Percentiles rank a stretch among this genome's conserved stretches.
These are phyloP conservation scores for Caenorhabditis sp. DNA, from an alignment of 2,888 invertebrate species.

Conservation along the genomic window DNA sequence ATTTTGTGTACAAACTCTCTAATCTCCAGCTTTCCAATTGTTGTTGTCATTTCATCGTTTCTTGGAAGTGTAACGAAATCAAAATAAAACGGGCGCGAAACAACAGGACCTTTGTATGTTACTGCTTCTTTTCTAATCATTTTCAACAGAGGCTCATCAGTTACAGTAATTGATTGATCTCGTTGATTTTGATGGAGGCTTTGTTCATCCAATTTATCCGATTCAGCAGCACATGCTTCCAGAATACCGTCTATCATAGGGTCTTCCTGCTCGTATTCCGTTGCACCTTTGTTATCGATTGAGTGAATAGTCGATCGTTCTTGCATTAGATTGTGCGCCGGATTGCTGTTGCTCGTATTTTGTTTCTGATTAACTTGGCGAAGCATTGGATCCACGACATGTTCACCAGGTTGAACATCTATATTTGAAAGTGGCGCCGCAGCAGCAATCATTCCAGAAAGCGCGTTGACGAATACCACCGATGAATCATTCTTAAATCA, in stretches of 20 bases:
- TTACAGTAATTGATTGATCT: neutral
- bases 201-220: constrained; percentile 17
- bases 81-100: constrained; percentile 30
- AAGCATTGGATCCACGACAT: constrained; percentile 3
- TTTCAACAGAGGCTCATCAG: neutral
- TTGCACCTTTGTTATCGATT: constrained; percentile 9
- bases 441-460: neutral
- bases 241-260: constrained; percentile 30
- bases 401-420: neutral
- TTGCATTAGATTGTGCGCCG: constrained; percentile 33
- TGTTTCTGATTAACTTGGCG: neutral
- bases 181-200: neutral
- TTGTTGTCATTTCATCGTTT: constrained; percentile 20
- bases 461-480: neutral
- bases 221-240: constrained; percentile 27
- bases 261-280: constrained; percentile 26
- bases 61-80: constrained; percentile 30
- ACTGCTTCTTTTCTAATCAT: neutral
- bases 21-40: constrained; percentile 3
- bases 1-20: constrained; percentile 27
- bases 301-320: constrained; percentile 24
- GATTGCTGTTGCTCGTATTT: neutral
- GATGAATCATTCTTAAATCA: neutral
- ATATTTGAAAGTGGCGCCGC: neutral
- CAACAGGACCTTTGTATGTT: constrained; percentile 6